phyloP scores from a whole-genome alignment of 2,888 invertebrate genomes.

The Lysandra coridon region DNA sequence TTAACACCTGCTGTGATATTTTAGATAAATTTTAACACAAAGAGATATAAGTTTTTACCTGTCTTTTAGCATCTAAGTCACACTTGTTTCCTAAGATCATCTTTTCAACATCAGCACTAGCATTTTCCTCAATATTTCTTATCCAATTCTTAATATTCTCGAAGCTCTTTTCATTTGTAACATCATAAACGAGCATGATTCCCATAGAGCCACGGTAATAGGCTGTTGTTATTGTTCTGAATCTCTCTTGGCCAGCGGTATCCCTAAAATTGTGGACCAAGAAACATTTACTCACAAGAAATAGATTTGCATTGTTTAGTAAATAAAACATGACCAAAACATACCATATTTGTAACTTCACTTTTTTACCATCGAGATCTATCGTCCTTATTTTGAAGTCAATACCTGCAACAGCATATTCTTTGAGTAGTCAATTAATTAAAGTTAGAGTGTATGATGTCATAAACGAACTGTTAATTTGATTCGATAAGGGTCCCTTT shows the following conservation, averaged over 20 bases:
- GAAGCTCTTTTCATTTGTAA: constrained; percentile 99
- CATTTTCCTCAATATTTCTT: constrained; percentile 99
- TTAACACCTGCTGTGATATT: background rate
- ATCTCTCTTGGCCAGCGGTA: constrained; percentile 99
- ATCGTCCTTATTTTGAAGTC: constrained; percentile 99
- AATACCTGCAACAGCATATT: constrained; percentile 86
- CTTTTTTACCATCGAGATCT: constrained; percentile 98
- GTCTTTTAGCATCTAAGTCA: constrained; percentile 97
- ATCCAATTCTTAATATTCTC: constrained; percentile 99
- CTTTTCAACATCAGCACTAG: constrained; percentile 98
- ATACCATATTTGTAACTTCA: constrained; percentile 99
- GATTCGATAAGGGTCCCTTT: constrained; percentile 66
- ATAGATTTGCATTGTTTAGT: background rate
- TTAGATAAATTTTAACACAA: background rate
- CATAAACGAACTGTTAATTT: constrained; percentile 66
- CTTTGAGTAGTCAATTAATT: constrained; percentile 63
- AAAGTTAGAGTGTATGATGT: constrained; percentile 76
- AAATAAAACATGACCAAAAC: constrained; percentile 48
- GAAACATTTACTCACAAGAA: background rate
- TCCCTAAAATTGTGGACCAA: constrained; percentile 83
- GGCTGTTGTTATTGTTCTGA: constrained; percentile 99
- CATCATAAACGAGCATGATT: constrained; percentile 99
- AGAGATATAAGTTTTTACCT: constrained; percentile 71
- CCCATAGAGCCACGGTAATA: constrained; percentile 99
- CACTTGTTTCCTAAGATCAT: constrained; percentile 99